phyloP scores from a whole-genome alignment of 2,888 invertebrate genomes.

The Teleogryllus oceanicus region DNA sequence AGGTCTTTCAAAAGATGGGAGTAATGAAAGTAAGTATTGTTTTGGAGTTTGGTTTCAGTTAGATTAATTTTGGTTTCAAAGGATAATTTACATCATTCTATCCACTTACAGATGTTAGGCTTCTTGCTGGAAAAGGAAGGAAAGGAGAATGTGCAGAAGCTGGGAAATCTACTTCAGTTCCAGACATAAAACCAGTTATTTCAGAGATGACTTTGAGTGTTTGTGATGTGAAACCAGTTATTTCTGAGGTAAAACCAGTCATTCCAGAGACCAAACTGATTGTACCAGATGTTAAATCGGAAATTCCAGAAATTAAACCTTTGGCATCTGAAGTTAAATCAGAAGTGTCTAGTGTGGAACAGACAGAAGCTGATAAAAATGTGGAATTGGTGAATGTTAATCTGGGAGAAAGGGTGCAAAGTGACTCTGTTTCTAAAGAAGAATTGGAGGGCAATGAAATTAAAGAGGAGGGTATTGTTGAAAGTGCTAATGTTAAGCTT shows the following conservation, averaged over 20 bases:
- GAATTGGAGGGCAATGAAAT: not conserved
- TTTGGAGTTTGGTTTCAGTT: slow-evolving; percentile 22
- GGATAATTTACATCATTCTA: not conserved
- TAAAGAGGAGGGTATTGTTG: not conserved
- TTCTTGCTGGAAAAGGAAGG: slow-evolving; percentile 73
- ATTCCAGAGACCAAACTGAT: not conserved
- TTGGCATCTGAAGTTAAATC: not conserved
- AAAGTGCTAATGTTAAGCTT: not conserved
- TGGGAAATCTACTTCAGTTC: not conserved
- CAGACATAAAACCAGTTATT: not conserved
- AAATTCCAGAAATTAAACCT: not conserved
- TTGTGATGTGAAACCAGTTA: not conserved
- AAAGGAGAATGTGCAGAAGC: slow-evolving; percentile 58
- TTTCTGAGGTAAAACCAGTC: not conserved
- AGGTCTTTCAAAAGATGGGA: slow-evolving; percentile 70
- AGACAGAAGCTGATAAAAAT: not conserved
- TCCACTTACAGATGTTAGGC: slow-evolving; percentile 65
- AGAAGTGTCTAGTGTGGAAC: not conserved
- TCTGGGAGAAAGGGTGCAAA: not conserved
- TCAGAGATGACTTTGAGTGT: not conserved
- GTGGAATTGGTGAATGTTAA: not conserved
- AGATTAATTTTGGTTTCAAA: not conserved
- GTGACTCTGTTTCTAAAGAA: not conserved
- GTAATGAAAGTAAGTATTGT: slow-evolving; percentile 68
- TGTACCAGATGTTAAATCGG: not conserved